Base-by-base conservation (phyloP, 2,888 invertebrate genomes). In the Melitaea athalia region DNA sequence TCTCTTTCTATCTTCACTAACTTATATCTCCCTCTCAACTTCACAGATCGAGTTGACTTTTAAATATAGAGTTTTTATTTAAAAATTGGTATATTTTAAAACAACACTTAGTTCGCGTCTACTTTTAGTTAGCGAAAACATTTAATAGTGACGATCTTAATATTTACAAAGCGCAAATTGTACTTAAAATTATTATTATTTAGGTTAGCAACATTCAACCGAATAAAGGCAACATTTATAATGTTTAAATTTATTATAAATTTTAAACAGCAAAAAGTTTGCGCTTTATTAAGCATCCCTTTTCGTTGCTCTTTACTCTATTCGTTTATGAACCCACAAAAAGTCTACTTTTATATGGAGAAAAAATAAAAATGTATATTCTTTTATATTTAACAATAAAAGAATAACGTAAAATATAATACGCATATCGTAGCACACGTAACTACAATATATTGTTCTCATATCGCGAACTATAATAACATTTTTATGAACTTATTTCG, bases 391-490 rank as follows among this genome's bases (percentile, higher is more conserved):
- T 49, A 49, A 49, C 3, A 49, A 49, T n/a, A 49, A 49, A 49
- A 49, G n/a, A 14, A n/a, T 49, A n/a, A n/a, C 45, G n/a, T 49
- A n/a, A 49, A 49, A 49, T 49, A 14, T n/a, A 38, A 49, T 49
- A 49, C n/a, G 47, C n/a, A 49, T 49, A 49, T n/a, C n/a, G 47
- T 49, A 49, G 47, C 47, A 49, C 47, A 47, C n/a, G 47, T 14
- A n/a, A 45, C 45, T 45, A 45, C 12, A 14, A 14, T 45, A n/a
- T 50, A 50, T 50, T 50, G 14, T 50, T 15, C 47, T n/a, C 47
- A n/a, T 49, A n/a, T n/a, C n/a, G n/a, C n/a, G 14, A 42, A 42
- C 31, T 57, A 42, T 15, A 57, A 10, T 12, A 55, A 33, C 24
- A 31, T 33, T 53, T 53, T 33, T 53, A 57, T 42, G 15, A 57